A percentile compares a stretch with the other conserved stretches of the same genome.
These are phyloP conservation scores for Globia sparganii DNA, from an alignment of 2,888 invertebrate genomes.

Conservation along the genomic window DNA sequence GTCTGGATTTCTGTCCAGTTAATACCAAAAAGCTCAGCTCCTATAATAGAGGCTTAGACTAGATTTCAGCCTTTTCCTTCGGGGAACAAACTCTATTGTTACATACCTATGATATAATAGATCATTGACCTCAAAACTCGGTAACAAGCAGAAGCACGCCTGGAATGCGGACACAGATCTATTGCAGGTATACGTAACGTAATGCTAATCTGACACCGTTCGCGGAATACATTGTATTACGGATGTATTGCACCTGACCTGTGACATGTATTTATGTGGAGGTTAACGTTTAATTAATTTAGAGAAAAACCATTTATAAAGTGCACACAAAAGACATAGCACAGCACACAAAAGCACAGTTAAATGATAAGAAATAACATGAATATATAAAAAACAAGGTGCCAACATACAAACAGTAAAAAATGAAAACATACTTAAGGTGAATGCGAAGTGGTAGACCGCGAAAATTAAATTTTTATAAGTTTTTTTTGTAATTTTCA, in stretches of 20 bases:
- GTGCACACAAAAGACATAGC: background rate
- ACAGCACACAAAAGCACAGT: background rate
- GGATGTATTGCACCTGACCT: constrained; percentile 47
- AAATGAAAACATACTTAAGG: too few species aligned
- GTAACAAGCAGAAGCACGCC: background rate
- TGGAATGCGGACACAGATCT: constrained; percentile 46
- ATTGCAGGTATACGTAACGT: constrained; percentile 19
- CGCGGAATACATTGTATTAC: constrained; percentile 41
- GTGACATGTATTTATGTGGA: background rate
- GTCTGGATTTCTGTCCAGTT: background rate
- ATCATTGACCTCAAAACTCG: constrained; percentile 19
- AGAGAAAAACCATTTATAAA: background rate
- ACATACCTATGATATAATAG: background rate
- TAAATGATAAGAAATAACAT: too few species aligned
- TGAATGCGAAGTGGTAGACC: too few species aligned
- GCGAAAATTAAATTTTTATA: too few species aligned
- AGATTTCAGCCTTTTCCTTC: background rate
- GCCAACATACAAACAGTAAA: too few species aligned
- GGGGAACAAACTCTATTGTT: background rate
- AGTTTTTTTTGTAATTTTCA: too few species aligned
- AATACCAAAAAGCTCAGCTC: background rate
- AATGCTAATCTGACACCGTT: constrained; percentile 37
- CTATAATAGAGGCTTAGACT: background rate
- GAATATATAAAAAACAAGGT: too few species aligned
- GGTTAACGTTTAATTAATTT: constrained; percentile 29